These are phyloP conservation scores for Sylvia borin DNA, from an alignment of 2,797 vertebrate species.

Conservation along the genomic window DNA sequence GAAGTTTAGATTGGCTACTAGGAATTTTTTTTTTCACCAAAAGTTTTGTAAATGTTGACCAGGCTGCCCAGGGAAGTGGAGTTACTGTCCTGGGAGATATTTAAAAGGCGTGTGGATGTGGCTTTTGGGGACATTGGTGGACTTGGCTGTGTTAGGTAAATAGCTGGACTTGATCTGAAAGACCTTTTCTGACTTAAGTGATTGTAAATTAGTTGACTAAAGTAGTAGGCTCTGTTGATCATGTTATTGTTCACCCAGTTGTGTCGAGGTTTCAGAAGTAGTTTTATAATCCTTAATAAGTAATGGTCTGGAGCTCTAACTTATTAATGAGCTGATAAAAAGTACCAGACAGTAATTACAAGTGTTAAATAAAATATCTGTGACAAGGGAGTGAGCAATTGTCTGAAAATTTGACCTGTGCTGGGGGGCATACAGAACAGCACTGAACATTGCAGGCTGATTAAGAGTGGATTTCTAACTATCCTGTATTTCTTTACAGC, in stretches of 20 bases:
- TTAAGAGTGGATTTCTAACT: not conserved
- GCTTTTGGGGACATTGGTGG: not conserved
- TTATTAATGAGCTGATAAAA: not conserved
- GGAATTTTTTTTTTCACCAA: rapidly evolving
- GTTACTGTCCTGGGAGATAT: not conserved
- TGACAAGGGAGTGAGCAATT: not conserved
- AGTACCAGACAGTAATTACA: not conserved
- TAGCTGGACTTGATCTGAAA: not conserved
- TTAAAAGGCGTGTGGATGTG: not conserved
- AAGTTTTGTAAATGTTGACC: not conserved
- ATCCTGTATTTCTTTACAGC: constrained; percentile 61
- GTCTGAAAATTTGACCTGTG: not conserved
- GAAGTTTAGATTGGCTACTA: not conserved
- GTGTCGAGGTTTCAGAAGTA: not conserved
- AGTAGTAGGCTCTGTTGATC: not conserved
- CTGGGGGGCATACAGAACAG: not conserved
- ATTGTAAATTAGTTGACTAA: not conserved
- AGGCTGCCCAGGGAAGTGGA: not conserved
- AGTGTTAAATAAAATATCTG: not conserved
- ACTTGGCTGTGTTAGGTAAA: not conserved
- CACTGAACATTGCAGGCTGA: not conserved
- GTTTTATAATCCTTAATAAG: not conserved
- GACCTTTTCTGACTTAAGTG: rapidly evolving
- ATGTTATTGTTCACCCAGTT: not conserved
- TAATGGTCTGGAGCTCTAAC: not conserved